Base-by-base conservation (phyloP, 2,113 vertebrate genomes). In the Limanda limanda region DNA sequence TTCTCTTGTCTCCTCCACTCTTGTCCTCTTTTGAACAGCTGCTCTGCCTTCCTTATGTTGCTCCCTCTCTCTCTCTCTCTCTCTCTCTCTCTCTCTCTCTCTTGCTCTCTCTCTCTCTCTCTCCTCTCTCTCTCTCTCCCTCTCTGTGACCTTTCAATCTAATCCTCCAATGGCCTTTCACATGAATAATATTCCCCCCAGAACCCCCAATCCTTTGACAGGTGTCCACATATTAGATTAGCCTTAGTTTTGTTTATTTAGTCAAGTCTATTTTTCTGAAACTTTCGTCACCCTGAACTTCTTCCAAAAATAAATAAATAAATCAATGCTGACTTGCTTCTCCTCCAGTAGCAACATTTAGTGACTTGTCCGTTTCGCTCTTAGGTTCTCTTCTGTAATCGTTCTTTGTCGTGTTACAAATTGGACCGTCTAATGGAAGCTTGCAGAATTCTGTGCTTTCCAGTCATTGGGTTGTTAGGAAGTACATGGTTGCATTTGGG, bases 111-210 rank as follows among this genome's bases (percentile, higher is more conserved):
- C 45, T 48, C 18, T 48, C 15, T 18, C 18, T 18, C 15, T 48
- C 9, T 18, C 71, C 79, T 85, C 83, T 79, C 79, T 27, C 25
- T 31, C 31, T 62, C 79, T 85, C 84, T 79, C 79, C 86, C 84
- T 74, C 82, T 71, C 75, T 83, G 88, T 93, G 91, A 87, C 92
- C 92, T 94, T 93, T 94, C 85, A 83, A 81, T 88, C 88, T 92
- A 93, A 94, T 94, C 92, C 91, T 86, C 90, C 86, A 77, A 85
- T 86, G 88, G 86, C 79, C 88, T 92, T 91, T 91, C 87, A 89
- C 85, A 90, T 91, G 80, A 80, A 87, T 85, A 88, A 82, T 86
- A 88, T 83, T 31, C 31, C 62, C 82, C 70, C 62, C 74, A 47
- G 65, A 79, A 71, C 82, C 74, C 71, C 76, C 52, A 67, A 71